Evolutionary conservation across 2,113 vertebrate genomes (phyloP).

Genomic region (Elephas maximus): DNA sequence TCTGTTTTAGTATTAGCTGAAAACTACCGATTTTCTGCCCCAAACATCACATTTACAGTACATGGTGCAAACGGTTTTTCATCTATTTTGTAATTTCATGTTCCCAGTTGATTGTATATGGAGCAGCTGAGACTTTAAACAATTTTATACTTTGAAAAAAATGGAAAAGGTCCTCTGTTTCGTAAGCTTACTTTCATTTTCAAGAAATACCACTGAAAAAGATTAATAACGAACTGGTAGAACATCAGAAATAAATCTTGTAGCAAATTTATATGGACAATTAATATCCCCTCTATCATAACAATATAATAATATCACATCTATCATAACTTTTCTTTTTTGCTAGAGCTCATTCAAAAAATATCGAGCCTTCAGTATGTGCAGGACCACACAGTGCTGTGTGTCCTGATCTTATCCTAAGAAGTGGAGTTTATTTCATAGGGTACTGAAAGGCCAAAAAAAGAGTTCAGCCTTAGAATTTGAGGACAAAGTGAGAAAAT

Average conservation of each 20-base stretch:
- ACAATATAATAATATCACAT: background rate
- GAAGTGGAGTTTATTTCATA: constrained; percentile 21
- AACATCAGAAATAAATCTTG: constrained; percentile 40
- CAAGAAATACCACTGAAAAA: constrained; percentile 41
- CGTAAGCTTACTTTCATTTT: constrained; percentile 69
- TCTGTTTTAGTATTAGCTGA: constrained; percentile 58
- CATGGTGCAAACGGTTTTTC: constrained; percentile 17
- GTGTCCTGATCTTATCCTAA: constrained; percentile 1
- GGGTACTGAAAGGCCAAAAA: background rate
- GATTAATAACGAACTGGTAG: background rate
- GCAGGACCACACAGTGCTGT: background rate
- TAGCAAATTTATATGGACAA: constrained; percentile 22
- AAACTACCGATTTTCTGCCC: constrained; percentile 66
- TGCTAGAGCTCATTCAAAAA: constrained; percentile 22
- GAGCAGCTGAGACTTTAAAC: constrained; percentile 36
- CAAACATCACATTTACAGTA: constrained; percentile 35
- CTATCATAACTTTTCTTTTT: background rate
- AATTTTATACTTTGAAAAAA: constrained; percentile 57
- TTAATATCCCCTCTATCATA: background rate
- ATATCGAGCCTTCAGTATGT: background rate
- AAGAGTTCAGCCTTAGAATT: background rate
- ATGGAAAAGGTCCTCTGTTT: constrained; percentile 35
- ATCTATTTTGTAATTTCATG: constrained; percentile 59
- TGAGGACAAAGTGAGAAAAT: constrained; percentile 46
- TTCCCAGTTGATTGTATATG: constrained; percentile 36